phyloP scores from a whole-genome alignment of 2,888 invertebrate genomes.

The Drosophila neonasuta region DNA sequence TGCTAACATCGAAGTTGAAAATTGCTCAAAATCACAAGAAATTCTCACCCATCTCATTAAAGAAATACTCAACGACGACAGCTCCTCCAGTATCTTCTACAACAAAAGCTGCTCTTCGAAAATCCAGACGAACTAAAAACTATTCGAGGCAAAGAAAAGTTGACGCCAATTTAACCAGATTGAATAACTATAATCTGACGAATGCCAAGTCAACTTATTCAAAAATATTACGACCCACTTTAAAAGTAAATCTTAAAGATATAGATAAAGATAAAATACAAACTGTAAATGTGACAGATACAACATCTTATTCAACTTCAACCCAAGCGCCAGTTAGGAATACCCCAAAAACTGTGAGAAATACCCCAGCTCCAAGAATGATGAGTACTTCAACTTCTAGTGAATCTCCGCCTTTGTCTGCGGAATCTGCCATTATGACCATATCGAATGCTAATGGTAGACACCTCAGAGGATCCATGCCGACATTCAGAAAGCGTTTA shows the following conservation, averaged over 20 bases:
- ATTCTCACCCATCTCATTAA: background rate
- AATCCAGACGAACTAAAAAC: conserved; percentile 5
- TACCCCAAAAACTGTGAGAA: background rate
- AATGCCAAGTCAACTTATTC: conserved; percentile 17
- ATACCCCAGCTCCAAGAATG: conserved; percentile 13
- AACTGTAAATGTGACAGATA: conserved; percentile 8
- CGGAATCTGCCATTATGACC: conserved; percentile 63
- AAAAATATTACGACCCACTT: conserved; percentile 16
- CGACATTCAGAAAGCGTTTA: conserved; percentile 28
- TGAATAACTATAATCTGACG: conserved; percentile 17
- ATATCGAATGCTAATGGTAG: conserved; percentile 55
- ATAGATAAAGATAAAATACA: background rate
- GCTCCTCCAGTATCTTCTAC: conserved; percentile 1
- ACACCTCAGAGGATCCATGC: conserved; percentile 29
- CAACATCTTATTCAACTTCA: background rate
- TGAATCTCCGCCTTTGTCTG: conserved; percentile 38
- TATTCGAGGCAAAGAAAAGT: conserved; percentile 9
- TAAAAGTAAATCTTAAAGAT: conserved; percentile 6
- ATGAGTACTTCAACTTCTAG: conserved; percentile 2
- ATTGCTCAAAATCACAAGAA: conserved; percentile 14
- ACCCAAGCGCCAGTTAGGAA: conserved; percentile 1
- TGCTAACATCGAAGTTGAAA: conserved; percentile 12
- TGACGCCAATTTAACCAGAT: conserved; percentile 8
- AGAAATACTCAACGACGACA: background rate
- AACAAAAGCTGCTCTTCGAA: background rate